These are phyloP conservation scores for Drosophila hamatofila DNA, from an alignment of 2,888 invertebrate genomes.

Conservation along the genomic window DNA sequence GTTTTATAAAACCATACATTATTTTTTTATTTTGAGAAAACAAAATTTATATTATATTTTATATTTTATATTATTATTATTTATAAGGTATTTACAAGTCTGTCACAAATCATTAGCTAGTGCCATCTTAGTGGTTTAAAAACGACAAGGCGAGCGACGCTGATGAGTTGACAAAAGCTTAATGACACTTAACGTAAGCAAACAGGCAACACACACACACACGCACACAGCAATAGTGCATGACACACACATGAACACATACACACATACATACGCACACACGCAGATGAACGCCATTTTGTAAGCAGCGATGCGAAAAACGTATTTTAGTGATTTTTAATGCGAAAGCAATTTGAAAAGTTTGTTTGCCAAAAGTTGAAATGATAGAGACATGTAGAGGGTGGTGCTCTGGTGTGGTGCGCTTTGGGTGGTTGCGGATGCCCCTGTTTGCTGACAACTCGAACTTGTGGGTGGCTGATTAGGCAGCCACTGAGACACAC, in stretches of 20 bases:
- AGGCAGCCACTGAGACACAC: constrained; percentile 34
- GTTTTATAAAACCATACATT: neutral
- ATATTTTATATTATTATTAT: neutral
- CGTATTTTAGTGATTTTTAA: constrained; percentile 80
- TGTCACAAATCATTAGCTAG: neutral
- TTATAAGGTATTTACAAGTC: constrained; percentile 13
- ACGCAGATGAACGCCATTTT: constrained; percentile 36
- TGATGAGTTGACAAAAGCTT: constrained; percentile 71
- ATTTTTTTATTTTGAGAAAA: neutral
- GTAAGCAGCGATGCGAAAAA: constrained; percentile 64
- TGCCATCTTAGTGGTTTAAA: constrained; percentile 33
- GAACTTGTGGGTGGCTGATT: constrained; percentile 50
- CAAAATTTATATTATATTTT: neutral
- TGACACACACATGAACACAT: constrained; percentile 12
- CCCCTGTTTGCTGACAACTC: constrained; percentile 4
- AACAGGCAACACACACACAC: constrained; percentile 25
- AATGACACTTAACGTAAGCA: constrained; percentile 66
- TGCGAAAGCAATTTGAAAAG: constrained; percentile 78
- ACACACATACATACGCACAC: constrained; percentile 4
- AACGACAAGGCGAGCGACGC: constrained; percentile 28
- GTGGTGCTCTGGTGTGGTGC: neutral
- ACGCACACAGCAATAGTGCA: constrained; percentile 1
- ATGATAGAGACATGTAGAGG: constrained; percentile 50
- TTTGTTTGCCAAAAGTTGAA: constrained; percentile 67
- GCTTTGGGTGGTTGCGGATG: constrained; percentile 1